A percentile compares a stretch with the other conserved stretches of the same genome.
Evolutionary conservation across 2,113 vertebrate genomes (phyloP).

Genomic region (Arvicanthis niloticus): DNA sequence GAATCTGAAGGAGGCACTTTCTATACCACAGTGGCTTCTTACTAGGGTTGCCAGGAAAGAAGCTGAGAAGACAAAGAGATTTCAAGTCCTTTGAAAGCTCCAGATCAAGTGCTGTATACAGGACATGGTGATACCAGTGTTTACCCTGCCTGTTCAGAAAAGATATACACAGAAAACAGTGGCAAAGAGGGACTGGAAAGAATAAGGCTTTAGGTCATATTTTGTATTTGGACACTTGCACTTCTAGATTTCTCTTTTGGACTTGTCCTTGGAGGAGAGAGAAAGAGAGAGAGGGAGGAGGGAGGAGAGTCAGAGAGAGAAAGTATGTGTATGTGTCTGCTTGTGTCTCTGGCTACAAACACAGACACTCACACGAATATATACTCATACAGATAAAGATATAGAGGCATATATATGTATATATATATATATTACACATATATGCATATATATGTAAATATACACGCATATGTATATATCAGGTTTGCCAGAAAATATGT

Average conservation of each 20-base stretch:
- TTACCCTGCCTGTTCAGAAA: background rate
- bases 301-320: too few relatives aligned
- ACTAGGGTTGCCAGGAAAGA: background rate
- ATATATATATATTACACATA: background rate
- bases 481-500: background rate
- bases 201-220: background rate
- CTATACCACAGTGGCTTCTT: background rate
- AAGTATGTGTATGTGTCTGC: background rate
- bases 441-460: background rate
- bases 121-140: rapidly evolving
- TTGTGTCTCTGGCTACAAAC: background rate
- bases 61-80: background rate
- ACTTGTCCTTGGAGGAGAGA: background rate
- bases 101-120: background rate
- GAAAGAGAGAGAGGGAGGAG: too few relatives aligned
- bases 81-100: background rate
- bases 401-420: background rate
- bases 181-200: background rate
- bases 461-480: background rate
- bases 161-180: background rate
- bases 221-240: background rate
- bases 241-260: background rate
- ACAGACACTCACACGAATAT: background rate
- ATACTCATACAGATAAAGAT: background rate
- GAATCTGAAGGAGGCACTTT: background rate